A percentile compares a stretch with the other conserved stretches of the same genome.
Evolutionary conservation across 2,113 vertebrate genomes (phyloP).

Genomic region (Periophthalmodon schlosseri): DNA sequence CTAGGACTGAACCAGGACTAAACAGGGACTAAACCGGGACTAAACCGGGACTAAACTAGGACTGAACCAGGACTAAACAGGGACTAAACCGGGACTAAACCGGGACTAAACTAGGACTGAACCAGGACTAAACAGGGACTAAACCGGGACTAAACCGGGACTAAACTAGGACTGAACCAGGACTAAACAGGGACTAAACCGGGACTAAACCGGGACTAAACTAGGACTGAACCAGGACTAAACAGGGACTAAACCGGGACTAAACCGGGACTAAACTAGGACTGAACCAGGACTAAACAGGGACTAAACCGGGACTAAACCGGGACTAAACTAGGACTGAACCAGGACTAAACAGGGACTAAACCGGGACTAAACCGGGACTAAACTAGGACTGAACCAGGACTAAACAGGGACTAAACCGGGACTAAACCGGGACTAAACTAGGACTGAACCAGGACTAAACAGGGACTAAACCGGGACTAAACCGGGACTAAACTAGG

Average conservation of each 20-base stretch:
- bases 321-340: background rate
- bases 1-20: too few species aligned
- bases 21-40: too few species aligned
- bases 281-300: background rate
- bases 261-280: background rate
- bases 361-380: background rate
- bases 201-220: too few species aligned
- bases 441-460: background rate
- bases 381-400: background rate
- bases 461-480: background rate
- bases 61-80: too few species aligned
- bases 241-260: too few species aligned
- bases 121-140: background rate
- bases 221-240: background rate
- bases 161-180: too few species aligned
- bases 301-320: background rate
- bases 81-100: too few species aligned
- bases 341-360: background rate
- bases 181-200: too few species aligned
- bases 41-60: too few species aligned
- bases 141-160: background rate
- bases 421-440: background rate
- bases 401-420: background rate
- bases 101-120: background rate
- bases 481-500: background rate